phyloP scores from a whole-genome alignment of 1,140 invertebrate species.

The Drosophila subpulchrella region DNA sequence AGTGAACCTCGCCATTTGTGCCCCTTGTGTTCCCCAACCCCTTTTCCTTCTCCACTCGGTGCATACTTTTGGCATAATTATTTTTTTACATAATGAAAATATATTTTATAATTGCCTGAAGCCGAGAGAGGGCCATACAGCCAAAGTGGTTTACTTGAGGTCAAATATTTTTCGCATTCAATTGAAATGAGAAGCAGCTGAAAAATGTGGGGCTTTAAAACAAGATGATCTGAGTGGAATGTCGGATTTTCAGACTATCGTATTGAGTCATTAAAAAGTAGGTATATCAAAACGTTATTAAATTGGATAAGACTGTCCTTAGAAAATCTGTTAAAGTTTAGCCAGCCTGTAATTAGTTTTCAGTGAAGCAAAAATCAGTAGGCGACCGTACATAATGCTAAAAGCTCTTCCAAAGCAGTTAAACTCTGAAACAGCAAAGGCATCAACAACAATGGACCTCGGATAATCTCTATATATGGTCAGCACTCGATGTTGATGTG shows the following conservation, averaged over 20 bases:
- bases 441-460: slow-evolving; percentile 3
- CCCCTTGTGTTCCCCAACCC: not conserved
- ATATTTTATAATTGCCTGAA: slow-evolving; percentile 70
- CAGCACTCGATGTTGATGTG: slow-evolving; percentile 20
- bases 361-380: not conserved
- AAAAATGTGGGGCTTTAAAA: slow-evolving; percentile 2
- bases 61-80: slow-evolving; percentile 71
- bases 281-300: too few species aligned
- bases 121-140: slow-evolving; percentile 1
- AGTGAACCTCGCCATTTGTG: slow-evolving; percentile 50
- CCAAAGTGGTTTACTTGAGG: slow-evolving; percentile 40
- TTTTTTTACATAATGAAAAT: slow-evolving; percentile 73
- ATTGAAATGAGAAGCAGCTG: slow-evolving; percentile 41
- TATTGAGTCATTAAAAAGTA: too few species aligned
- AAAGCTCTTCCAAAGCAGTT: slow-evolving; percentile 26
- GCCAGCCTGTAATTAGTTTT: not conserved
- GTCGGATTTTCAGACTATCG: not conserved
- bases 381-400: slow-evolving; percentile 33
- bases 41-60: not conserved
- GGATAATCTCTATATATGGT: slow-evolving; percentile 34
- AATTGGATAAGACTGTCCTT: too few species aligned
- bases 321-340: too few species aligned
- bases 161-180: slow-evolving; percentile 48
- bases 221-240: slow-evolving; percentile 9
- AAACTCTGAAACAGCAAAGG: slow-evolving; percentile 20